Conservation (phyloP, 2,888 invertebrate species). For the Charanyca ferruginea region DNA sequence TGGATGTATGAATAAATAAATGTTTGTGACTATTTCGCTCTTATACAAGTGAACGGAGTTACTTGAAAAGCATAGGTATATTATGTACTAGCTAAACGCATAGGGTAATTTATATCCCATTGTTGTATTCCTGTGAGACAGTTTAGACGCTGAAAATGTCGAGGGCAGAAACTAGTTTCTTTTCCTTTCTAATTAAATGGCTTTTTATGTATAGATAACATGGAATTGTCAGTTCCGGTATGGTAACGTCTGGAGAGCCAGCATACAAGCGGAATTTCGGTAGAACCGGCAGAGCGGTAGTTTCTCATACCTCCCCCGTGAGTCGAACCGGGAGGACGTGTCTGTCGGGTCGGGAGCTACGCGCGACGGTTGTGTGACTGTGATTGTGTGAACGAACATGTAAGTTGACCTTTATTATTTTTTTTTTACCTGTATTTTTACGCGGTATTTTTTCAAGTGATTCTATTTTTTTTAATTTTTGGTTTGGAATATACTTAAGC, state of each 20-base stretch:
- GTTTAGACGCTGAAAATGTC: too few relatives aligned
- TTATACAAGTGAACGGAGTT: too few relatives aligned
- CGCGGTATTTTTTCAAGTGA: neutral
- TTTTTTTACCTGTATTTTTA: slow-evolving; percentile 1
- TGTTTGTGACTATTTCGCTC: too few relatives aligned
- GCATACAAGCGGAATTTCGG: slow-evolving; percentile 48
- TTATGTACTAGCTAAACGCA: too few relatives aligned
- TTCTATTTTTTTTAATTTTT: slow-evolving; percentile 10
- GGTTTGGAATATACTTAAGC: neutral
- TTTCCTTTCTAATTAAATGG: too few relatives aligned
- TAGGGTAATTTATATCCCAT: too few relatives aligned
- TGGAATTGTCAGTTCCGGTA: too few relatives aligned
- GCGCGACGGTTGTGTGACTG: slow-evolving; percentile 51
- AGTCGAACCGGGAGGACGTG: slow-evolving; percentile 67
- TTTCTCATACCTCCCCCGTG: slow-evolving; percentile 70
- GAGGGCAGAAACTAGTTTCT: too few relatives aligned
- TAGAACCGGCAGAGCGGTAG: slow-evolving; percentile 30
- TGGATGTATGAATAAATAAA: too few relatives aligned
- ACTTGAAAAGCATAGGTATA: too few relatives aligned
- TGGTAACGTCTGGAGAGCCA: slow-evolving; percentile 36
- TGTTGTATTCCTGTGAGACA: too few relatives aligned
- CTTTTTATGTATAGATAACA: too few relatives aligned
- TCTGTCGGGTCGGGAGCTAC: slow-evolving; percentile 19
- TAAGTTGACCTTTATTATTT: slow-evolving; percentile 52
- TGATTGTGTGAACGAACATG: slow-evolving; percentile 62